Conservation (phyloP, 2,888 invertebrate species). For the Zygogramma bicolorata region DNA sequence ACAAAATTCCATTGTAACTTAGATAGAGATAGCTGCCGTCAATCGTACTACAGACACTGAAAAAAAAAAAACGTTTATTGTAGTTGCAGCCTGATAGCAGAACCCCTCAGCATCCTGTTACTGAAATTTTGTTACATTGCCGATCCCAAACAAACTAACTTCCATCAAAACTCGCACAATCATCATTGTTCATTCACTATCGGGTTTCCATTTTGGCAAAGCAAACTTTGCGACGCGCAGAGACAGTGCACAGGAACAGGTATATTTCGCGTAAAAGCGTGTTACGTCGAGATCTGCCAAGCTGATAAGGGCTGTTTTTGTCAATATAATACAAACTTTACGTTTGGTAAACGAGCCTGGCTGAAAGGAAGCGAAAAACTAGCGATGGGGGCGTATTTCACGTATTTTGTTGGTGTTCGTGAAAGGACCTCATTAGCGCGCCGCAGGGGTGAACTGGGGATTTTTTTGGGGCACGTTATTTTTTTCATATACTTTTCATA, state of each 20-base stretch:
- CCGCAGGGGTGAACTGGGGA: background rate
- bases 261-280: conserved; percentile 34
- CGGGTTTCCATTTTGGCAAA: background rate
- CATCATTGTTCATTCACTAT: conserved; percentile 9
- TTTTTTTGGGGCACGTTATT: too few relatives aligned
- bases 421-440: background rate
- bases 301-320: conserved; percentile 48
- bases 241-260: background rate
- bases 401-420: conserved; percentile 1
- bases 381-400: background rate
- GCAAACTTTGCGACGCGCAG: background rate
- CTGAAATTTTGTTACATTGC: background rate
- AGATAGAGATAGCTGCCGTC: too few relatives aligned
- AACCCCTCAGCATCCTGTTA: background rate
- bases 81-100: background rate
- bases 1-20: too few relatives aligned
- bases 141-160: conserved; percentile 1
- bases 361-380: conserved; percentile 32
- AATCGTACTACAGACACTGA: too few relatives aligned
- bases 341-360: conserved; percentile 47
- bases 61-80: too few relatives aligned
- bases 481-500: too few relatives aligned
- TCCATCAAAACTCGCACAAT: background rate
- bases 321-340: conserved; percentile 53
- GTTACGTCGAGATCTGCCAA: conserved; percentile 41